These are phyloP conservation scores for Babylonia areolata DNA, from an alignment of 1,140 invertebrate genomes.

Conservation along the genomic window DNA sequence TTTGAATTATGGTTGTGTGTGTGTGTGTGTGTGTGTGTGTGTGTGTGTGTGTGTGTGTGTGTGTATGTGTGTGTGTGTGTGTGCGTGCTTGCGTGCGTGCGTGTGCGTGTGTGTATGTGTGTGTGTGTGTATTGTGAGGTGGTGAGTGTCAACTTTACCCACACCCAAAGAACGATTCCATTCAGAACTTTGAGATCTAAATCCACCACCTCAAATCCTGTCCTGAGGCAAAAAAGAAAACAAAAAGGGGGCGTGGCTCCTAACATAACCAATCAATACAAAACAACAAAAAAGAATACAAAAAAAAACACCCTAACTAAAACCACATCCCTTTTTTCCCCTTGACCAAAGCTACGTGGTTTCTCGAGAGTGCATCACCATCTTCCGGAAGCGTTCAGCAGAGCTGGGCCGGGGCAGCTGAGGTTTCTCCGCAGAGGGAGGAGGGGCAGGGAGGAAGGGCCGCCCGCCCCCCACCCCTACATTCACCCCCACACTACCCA, in stretches of 20 bases:
- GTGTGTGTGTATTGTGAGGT: too few species aligned
- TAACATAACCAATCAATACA: not conserved
- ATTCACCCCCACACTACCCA: constrained; percentile 20
- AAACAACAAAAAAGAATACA: not conserved
- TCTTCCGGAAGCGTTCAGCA: constrained; percentile 59
- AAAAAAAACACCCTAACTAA: not conserved
- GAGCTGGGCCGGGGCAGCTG: constrained; percentile 54
- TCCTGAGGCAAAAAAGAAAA: too few species aligned
- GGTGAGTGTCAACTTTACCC: too few species aligned
- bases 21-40: not conserved
- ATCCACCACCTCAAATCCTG: too few species aligned
- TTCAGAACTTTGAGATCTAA: too few species aligned
- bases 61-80: too few species aligned
- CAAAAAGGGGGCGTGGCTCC: too few species aligned
- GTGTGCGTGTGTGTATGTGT: too few species aligned
- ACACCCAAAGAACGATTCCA: too few species aligned
- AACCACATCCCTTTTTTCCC: not conserved
- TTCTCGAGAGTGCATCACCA: constrained; percentile 61
- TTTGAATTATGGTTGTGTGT: too few species aligned
- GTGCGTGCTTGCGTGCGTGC: too few species aligned
- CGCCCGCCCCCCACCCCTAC: not conserved
- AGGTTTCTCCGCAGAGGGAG: constrained; percentile 34
- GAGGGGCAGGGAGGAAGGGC: not conserved
- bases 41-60: too few species aligned
- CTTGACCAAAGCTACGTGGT: not conserved